Evolutionary conservation across 1,140 invertebrate genomes (phyloP).

Genomic region (Drosophila busckii): DNA sequence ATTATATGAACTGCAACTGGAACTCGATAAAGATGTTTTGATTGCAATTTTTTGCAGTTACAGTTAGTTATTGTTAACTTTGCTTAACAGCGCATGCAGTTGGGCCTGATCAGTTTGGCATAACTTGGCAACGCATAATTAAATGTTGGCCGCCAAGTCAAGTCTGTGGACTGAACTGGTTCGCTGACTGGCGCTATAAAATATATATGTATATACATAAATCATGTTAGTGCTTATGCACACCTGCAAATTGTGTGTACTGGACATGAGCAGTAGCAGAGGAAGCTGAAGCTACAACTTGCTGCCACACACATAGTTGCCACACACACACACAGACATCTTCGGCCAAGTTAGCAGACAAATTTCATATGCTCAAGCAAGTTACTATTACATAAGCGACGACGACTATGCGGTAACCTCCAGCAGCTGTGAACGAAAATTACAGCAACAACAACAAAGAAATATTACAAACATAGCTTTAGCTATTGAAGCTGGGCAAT

Average conservation of each 20-base stretch:
- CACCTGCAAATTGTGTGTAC: too few relatives aligned
- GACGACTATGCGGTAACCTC: slow-evolving; percentile 62
- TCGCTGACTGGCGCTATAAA: slow-evolving; percentile 7
- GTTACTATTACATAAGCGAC: slow-evolving; percentile 53
- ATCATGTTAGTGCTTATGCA: too few relatives aligned
- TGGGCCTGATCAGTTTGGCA: slow-evolving; percentile 17
- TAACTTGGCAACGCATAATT: slow-evolving; percentile 33
- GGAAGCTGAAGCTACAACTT: background rate
- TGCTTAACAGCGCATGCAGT: slow-evolving; percentile 22
- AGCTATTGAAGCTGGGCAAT: slow-evolving; percentile 29
- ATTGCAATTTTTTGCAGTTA: too few relatives aligned
- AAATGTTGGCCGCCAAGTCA: slow-evolving; percentile 30
- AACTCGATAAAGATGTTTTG: too few relatives aligned
- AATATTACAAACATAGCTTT: slow-evolving; percentile 12
- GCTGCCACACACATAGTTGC: background rate
- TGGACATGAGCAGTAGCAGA: too few relatives aligned
- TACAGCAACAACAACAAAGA: slow-evolving; percentile 10
- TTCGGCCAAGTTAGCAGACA: slow-evolving; percentile 25
- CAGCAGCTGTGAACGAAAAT: slow-evolving; percentile 58
- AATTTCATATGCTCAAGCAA: slow-evolving; percentile 50
- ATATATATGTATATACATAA: too few relatives aligned
- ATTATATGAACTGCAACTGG: too few relatives aligned
- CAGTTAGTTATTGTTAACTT: background rate
- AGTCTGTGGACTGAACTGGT: slow-evolving; percentile 38
- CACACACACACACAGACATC: slow-evolving; percentile 14